Evolutionary conservation across 2,888 invertebrate species (phyloP).

Genomic region (Cheilosia soror): DNA sequence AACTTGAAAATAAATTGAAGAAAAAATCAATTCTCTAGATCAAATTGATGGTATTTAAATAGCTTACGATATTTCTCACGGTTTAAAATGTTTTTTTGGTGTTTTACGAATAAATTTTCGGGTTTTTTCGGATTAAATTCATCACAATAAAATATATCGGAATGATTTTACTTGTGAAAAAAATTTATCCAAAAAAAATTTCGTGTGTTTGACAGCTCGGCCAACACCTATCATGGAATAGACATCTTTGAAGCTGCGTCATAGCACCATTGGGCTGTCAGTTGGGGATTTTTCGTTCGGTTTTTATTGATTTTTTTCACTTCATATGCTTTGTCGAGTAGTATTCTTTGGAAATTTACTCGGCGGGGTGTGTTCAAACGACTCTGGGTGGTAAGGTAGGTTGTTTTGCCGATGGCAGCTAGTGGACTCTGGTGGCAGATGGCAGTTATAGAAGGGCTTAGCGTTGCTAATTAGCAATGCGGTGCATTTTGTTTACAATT

Average conservation of each 20-base stretch:
- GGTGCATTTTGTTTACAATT: slow-evolving; percentile 61
- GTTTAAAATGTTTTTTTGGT: slow-evolving; percentile 59
- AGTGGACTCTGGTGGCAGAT: slow-evolving; percentile 29
- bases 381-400: slow-evolving; percentile 30
- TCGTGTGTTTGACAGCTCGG: slow-evolving; percentile 75
- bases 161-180: slow-evolving; percentile 67
- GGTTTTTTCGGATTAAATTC: slow-evolving; percentile 66
- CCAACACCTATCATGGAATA: slow-evolving; percentile 76
- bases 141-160: slow-evolving; percentile 61
- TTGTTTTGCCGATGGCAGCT: neutral
- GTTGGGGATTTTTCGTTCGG: slow-evolving; percentile 69
- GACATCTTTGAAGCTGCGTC: slow-evolving; percentile 75
- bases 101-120: slow-evolving; percentile 63
- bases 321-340: slow-evolving; percentile 22
- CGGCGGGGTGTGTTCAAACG: slow-evolving; percentile 35
- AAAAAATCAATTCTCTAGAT: slow-evolving; percentile 68
- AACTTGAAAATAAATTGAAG: slow-evolving; percentile 77
- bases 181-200: slow-evolving; percentile 70
- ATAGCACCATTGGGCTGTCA: slow-evolving; percentile 71
- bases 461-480: slow-evolving; percentile 37
- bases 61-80: slow-evolving; percentile 73
- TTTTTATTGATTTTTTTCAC: slow-evolving; percentile 71
- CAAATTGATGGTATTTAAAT: slow-evolving; percentile 59
- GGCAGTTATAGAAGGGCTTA: slow-evolving; percentile 4
- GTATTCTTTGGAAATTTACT: slow-evolving; percentile 30